Percentiles rank a stretch among this genome's conserved stretches.
phyloP scores from a whole-genome alignment of 1,140 invertebrate genomes.

The Steinernema khuongi region DNA sequence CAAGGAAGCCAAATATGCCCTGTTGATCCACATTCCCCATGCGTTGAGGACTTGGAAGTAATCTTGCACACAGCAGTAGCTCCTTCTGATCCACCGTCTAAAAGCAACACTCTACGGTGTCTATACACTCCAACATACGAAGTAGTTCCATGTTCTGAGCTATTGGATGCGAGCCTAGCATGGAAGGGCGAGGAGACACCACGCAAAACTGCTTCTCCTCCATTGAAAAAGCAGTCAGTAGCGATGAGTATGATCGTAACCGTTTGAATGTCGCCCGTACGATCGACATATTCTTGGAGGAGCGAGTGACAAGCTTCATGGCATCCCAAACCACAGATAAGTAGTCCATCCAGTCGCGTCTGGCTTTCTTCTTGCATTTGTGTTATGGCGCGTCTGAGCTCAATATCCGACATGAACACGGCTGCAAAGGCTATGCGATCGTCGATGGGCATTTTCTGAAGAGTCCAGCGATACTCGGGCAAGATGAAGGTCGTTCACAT shows the following conservation, averaged over 20 bases:
- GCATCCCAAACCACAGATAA: neutral
- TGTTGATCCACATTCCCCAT: neutral
- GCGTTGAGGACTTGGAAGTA: neutral
- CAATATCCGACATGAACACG: neutral
- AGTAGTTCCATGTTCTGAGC: neutral
- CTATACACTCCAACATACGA: neutral
- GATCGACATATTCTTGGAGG: neutral
- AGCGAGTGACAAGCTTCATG: neutral
- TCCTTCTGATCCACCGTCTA: neutral
- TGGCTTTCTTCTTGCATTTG: neutral
- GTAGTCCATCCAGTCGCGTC: neutral
- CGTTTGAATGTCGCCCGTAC: neutral
- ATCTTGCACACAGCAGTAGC: neutral
- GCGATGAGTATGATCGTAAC: neutral
- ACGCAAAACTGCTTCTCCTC: neutral
- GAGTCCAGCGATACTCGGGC: neutral
- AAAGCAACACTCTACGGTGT: neutral
- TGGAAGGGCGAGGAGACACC: neutral
- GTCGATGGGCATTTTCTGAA: neutral
- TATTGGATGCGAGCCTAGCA: neutral
- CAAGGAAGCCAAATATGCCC: neutral
- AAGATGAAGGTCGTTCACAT: neutral
- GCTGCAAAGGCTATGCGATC: neutral
- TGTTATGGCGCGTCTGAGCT: neutral
- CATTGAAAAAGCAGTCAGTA: constrained; percentile 1